Percentiles rank a stretch among this genome's conserved stretches.
Conservation (phyloP, 2,797 vertebrate genomes). For the Lutjanus campechanus region DNA sequence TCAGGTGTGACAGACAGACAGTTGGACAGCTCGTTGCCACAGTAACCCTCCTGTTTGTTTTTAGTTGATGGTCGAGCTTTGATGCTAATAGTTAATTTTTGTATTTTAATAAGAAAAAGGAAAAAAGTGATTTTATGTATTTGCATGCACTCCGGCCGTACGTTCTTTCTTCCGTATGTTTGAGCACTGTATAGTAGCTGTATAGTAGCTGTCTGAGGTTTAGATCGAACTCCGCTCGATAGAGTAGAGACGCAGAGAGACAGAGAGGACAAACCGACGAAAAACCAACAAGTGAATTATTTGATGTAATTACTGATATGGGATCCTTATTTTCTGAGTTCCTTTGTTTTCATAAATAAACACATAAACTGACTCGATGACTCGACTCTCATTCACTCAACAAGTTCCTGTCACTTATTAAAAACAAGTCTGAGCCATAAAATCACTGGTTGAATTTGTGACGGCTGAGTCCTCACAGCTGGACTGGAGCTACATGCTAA, state of each 20-base stretch:
- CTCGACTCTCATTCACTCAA: conserved; percentile 37
- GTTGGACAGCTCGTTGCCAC: conserved; percentile 66
- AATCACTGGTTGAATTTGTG: no score
- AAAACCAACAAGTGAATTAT: conserved; percentile 86
- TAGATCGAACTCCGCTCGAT: conserved; percentile 82
- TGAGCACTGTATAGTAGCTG: conserved; percentile 96
- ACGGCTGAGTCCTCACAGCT: no score
- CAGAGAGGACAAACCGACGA: conserved; percentile 69
- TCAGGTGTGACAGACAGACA: conserved; percentile 23
- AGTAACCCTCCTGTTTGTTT: conserved; percentile 82
- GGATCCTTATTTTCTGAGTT: conserved; percentile 91
- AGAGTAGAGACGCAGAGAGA: conserved; percentile 66
- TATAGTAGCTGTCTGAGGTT: conserved; percentile 91
- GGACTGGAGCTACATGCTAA: no score
- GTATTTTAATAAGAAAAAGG: conserved; percentile 89
- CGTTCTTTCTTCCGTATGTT: conserved; percentile 90
- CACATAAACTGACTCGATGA: conserved; percentile 77
- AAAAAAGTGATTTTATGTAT: conserved; percentile 92
- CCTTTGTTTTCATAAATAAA: conserved; percentile 97
- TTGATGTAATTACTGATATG: conserved; percentile 93
- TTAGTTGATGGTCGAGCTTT: conserved; percentile 83
- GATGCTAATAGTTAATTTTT: conserved; percentile 88
- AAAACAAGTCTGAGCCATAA: no score
- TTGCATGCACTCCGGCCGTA: conserved; percentile 95
- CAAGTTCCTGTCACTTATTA: background rate